These are phyloP conservation scores for Hippasteria phrygiana DNA, from an alignment of 53 echinoderm and acorn worm species.

Conservation along the genomic window DNA sequence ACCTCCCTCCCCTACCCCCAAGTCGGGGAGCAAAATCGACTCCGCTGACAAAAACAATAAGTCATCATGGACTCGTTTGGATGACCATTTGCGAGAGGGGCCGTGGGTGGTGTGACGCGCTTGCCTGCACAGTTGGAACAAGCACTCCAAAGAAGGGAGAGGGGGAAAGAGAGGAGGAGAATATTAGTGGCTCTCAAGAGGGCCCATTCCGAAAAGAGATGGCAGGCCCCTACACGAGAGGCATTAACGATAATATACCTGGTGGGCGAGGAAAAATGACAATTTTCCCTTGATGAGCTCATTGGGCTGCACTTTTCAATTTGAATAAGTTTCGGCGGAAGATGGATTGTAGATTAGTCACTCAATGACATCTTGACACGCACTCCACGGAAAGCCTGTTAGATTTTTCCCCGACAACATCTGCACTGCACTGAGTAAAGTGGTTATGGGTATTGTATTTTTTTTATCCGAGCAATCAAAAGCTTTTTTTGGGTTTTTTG, in stretches of 20 bases:
- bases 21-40: constrained; percentile 22
- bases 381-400: not conserved
- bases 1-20: not conserved
- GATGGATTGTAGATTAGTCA: constrained; percentile 13
- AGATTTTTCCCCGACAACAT: not conserved
- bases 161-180: not conserved
- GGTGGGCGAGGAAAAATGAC: constrained; percentile 36
- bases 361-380: constrained; percentile 24
- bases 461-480: no score
- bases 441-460: no score
- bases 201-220: not conserved
- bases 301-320: constrained; percentile 56
- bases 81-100: constrained; percentile 2
- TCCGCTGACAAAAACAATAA: constrained; percentile 51
- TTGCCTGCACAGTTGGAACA: not conserved
- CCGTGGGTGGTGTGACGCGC: not conserved
- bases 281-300: constrained; percentile 57
- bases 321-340: constrained; percentile 41
- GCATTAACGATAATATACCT: constrained; percentile 43
- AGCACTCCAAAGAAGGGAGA: not conserved
- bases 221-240: not conserved
- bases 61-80: constrained; percentile 56
- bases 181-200: constrained; percentile 17
- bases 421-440: not conserved
- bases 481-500: no score